Evolutionary conservation across 2,888 invertebrate species (phyloP).

Genomic region (Vanessa cardui): DNA sequence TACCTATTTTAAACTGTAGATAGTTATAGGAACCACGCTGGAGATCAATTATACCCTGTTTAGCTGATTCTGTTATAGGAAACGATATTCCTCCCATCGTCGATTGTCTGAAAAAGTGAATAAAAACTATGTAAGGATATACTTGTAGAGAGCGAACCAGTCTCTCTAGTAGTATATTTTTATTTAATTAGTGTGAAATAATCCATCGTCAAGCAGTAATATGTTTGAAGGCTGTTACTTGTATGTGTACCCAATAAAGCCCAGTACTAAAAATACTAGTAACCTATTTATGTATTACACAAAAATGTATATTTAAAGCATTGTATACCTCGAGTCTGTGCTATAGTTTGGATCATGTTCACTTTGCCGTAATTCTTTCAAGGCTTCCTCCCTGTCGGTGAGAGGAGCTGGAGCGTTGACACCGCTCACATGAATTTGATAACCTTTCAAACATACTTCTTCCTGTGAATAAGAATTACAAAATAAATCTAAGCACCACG

Average conservation of each 20-base stretch:
- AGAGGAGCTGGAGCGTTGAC: constrained; percentile 94
- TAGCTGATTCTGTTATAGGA: constrained; percentile 92
- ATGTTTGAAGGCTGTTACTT: too few species aligned
- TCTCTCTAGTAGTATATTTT: too few species aligned
- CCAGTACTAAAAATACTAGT: too few species aligned
- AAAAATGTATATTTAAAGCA: not conserved
- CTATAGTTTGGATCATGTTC: constrained; percentile 89
- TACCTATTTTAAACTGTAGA: constrained; percentile 93
- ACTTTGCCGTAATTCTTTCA: constrained; percentile 89
- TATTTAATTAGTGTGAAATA: too few species aligned
- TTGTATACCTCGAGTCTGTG: constrained; percentile 85
- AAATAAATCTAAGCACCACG: not conserved
- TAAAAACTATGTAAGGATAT: not conserved
- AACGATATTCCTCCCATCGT: constrained; percentile 95
- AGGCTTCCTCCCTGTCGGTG: constrained; percentile 93
- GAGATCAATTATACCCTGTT: constrained; percentile 89
- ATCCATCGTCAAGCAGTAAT: too few species aligned
- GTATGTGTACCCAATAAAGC: too few species aligned
- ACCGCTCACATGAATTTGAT: constrained; percentile 89
- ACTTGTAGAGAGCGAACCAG: too few species aligned
- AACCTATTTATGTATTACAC: too few species aligned
- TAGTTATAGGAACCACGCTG: constrained; percentile 91
- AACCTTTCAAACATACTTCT: constrained; percentile 92
- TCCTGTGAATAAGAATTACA: constrained; percentile 70
- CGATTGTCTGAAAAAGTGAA: constrained; percentile 85